Conservation (phyloP, 2,797 vertebrate genomes). For the Lepidocolaptes lacrymiger region DNA sequence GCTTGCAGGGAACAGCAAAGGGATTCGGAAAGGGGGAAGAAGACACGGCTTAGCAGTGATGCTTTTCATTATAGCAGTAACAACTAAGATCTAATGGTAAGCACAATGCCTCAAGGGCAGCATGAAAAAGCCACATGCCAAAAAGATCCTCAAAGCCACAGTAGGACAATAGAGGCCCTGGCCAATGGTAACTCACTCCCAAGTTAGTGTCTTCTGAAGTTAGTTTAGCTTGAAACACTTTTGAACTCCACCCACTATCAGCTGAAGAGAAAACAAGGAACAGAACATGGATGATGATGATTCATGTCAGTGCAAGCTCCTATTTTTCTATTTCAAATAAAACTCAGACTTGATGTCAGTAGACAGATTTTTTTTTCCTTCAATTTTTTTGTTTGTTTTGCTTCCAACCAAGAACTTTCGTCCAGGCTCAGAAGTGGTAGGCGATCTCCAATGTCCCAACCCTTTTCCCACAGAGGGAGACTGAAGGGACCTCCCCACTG, state of each 20-base stretch:
- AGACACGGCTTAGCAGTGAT: neutral
- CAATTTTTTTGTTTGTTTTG: neutral
- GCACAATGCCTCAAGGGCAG: neutral
- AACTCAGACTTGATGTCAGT: neutral
- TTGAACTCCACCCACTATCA: constrained; percentile 22
- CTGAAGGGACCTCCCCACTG: neutral
- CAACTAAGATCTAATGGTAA: neutral
- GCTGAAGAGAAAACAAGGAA: constrained; percentile 30
- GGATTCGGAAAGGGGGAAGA: neutral
- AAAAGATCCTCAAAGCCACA: constrained; percentile 17
- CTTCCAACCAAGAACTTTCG: neutral
- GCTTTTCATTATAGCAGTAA: constrained; percentile 46
- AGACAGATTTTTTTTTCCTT: neutral
- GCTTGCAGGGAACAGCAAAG: neutral
- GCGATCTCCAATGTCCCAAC: neutral
- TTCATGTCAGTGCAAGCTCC: constrained; percentile 6
- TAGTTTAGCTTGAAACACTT: constrained; percentile 21
- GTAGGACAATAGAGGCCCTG: neutral
- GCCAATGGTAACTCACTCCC: neutral
- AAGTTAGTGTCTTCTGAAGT: constrained; percentile 16
- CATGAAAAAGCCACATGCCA: constrained; percentile 1
- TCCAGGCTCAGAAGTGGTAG: neutral
- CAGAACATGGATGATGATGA: constrained; percentile 16
- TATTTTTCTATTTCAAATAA: constrained; percentile 38
- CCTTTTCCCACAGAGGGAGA: neutral